Evolutionary conservation across 2,797 vertebrate genomes (phyloP), one percentile per base, ranked within the genome.

Genomic region (Tadarida brasiliensis): DNA sequence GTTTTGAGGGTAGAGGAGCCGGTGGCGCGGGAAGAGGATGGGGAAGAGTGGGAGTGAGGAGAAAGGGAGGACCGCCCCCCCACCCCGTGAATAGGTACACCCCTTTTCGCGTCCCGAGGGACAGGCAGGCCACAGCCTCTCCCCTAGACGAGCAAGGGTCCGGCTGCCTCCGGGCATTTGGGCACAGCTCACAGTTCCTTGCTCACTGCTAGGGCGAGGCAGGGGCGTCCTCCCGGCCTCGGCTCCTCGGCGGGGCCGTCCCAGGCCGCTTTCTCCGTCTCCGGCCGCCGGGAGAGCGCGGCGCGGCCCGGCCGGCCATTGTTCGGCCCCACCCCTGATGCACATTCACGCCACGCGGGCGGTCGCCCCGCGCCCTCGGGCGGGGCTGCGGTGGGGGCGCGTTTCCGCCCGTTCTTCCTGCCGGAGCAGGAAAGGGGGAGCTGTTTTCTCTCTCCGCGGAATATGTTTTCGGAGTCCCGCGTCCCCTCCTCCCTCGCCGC

Each of bases 351-450:
- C 76, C 2, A 63, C 54, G 74, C 73, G 33, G 59, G 83, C 47
- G n/a, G 65, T 54, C 51, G 88, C 49, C 80, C 90, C 78, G 94
- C 65, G 54, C 74, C 87, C 85, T 97, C 97, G 97, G 94, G 97
- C 95, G 96, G 97, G 97, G 97, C 97, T 98, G 30, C 96, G 95
- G 94, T 90, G 39, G 97, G 98, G 94, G 95, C 90, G 98, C 95
- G 98, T 97, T 98, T 98, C 98, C 98, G 98, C 98, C 96, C 98
- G 97, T 97, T 98, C 97, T 98, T 98, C 96, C 97, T 94, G 98
- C 82, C 82, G 90, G 97, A 92, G 93, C 92, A 96, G 96, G 97
- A 82, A 94, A 97, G 98, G 98, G 97, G 98, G 98, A 98, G 98
- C 98, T 96, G 96, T 97, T 96, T 94, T 97, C 97, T 97, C 84